phyloP scores from a whole-genome alignment of 2,888 invertebrate species.

The Drosophila pseudotalamancana region DNA sequence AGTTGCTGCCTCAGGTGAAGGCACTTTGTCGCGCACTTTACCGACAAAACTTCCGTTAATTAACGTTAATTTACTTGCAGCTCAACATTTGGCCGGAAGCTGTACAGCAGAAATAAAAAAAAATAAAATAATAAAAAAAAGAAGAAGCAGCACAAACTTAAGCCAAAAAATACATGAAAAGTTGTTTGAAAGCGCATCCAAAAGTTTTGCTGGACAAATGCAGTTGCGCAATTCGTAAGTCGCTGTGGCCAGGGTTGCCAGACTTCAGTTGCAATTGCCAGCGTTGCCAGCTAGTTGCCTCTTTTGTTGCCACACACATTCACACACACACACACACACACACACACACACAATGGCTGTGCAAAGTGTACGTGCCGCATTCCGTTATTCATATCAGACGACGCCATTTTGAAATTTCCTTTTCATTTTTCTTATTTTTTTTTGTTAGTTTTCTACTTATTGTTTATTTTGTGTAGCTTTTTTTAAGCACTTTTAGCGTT shows the following conservation, averaged over 20 bases:
- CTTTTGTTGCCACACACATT: slow-evolving; percentile 22
- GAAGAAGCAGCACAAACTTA: slow-evolving; percentile 11
- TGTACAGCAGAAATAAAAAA: slow-evolving; percentile 20
- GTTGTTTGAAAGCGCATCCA: slow-evolving; percentile 16
- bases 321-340: neutral
- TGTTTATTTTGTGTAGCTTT: slow-evolving; percentile 11
- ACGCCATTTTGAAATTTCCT: slow-evolving; percentile 60
- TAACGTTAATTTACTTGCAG: slow-evolving; percentile 78
- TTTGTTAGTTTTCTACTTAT: slow-evolving; percentile 1
- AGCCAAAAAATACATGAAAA: slow-evolving; percentile 34
- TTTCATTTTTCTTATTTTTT: slow-evolving; percentile 4
- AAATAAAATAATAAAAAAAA: slow-evolving; percentile 17
- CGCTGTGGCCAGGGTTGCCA: slow-evolving; percentile 26
- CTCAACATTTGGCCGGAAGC: slow-evolving; percentile 58
- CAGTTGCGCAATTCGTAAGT: slow-evolving; percentile 15
- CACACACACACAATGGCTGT: slow-evolving; percentile 9
- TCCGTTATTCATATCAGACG: slow-evolving; percentile 45
- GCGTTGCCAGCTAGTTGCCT: slow-evolving; percentile 3
- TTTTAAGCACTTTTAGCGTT: slow-evolving; percentile 31
- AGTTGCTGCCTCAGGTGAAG: slow-evolving; percentile 34
- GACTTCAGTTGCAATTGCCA: slow-evolving; percentile 36
- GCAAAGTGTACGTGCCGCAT: slow-evolving; percentile 50
- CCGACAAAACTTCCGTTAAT: slow-evolving; percentile 76
- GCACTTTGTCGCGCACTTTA: slow-evolving; percentile 54
- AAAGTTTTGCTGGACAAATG: slow-evolving; percentile 27